Base-by-base conservation (phyloP, 2,888 invertebrate species). In the Clepsis dumicolana region DNA sequence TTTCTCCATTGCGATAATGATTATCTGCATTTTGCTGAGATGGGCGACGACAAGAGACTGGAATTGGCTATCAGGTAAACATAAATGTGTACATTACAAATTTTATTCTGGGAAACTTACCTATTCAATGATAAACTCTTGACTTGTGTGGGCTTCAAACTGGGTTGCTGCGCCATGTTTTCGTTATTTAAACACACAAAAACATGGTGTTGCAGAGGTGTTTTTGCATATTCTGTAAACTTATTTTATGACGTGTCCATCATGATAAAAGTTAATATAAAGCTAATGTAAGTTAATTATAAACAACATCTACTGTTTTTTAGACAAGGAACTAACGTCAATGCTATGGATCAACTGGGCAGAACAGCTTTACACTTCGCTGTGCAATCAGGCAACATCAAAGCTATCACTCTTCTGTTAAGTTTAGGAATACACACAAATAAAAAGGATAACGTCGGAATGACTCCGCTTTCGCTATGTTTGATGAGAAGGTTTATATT, bases 391-490 rank as follows among this genome's bases (percentile, higher is more conserved):
- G 84, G 81, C 4, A 85, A 81, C 62, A 70, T 73, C 16, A 65
- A 60, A 1, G 79, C 86, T 1, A 80, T 90, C 1, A 70, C 72
- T 7, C 24, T 85, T 1, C 82, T 94, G 1, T 69, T 94, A 14
- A 62, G 79, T 2, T 85, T 86, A 32, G 88, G 88, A 3, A 82
- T 90, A 12, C 71, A 81, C 7, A 74, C 88, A 8, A 90, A 88
- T 57, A 71, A 88, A 1, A 86, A 85, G 71, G 94, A 94, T 73
- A 80, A 85, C 44, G 78, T 94, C 35, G 90, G 89, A 27, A 87
- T 91, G 86, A 91, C 94, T n/a, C 92, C 94, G 3, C 82, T 94
- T 5, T 90, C 89, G 0, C 74, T 89, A 53, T 85, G 89, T 79
- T 72, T 92, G 24, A 85, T 93, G 83, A 89, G 93, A 78, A 88